Base-by-base conservation (phyloP, 1,140 invertebrate genomes). In the Drosophila quadrilineata region DNA sequence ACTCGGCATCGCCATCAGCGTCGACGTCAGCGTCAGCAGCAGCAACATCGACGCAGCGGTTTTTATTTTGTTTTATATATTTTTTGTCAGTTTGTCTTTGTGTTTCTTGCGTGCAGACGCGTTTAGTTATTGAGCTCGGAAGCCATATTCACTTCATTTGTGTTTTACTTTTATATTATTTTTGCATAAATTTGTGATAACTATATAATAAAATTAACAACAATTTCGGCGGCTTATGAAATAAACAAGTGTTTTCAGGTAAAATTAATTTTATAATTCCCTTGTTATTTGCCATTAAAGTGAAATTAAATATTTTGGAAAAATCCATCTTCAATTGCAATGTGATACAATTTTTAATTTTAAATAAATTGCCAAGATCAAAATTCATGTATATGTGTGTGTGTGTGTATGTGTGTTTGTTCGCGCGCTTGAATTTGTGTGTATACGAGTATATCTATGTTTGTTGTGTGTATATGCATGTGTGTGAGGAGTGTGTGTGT, bases 21-120 rank as follows among this genome's bases (percentile, higher is more conserved):
- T 53, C 22, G 21, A 6, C 43, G 50, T 26, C 59, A 29, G 9
- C 50, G 36, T 4, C 28, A 29, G 8, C 59, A 29, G 36, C 43
- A 45, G 29, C 52, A 40, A 46, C 60, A 59, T 57, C 21, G 41
- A 59, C 50, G 50, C 40, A 59, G 43, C 63, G 63, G 46, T 56
- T 65, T n/a, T 52, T 45, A 60, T 49, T 33, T 48, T 40, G 24
- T 58, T n/a, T 71, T 74, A 52, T 49, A 52, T 56, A 59, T 59
- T 75, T 65, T 75, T 80, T 35, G 53, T 73, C 69, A 82, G 52
- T 82, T 82, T 57, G 64, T 35, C 69, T 85, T 65, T 77, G 79
- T 79, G 70, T 75, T 74, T 49, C 74, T 85, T 71, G 73, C 62
- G 77, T 74, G 74, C 79, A 75, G 79, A 77, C 79, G 73, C 70